These are phyloP conservation scores for Salticus scenicus DNA, from an alignment of 2,888 invertebrate genomes.

Conservation along the genomic window DNA sequence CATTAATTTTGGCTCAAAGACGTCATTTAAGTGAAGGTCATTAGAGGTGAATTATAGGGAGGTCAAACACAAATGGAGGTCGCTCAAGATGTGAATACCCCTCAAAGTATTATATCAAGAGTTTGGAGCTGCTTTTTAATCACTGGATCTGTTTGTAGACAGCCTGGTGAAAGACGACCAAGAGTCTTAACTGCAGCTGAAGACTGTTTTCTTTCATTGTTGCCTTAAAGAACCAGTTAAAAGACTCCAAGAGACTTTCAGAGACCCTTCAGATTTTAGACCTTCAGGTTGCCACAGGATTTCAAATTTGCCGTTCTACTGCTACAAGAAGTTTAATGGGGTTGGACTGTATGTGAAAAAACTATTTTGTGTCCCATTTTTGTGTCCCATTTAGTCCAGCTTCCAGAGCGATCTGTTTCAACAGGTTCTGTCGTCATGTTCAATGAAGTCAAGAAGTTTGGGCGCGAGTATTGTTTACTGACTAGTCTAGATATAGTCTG, in stretches of 20 bases:
- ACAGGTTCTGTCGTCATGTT: too few relatives aligned
- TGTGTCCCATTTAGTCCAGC: too few relatives aligned
- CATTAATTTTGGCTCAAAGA: background rate
- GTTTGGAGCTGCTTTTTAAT: background rate
- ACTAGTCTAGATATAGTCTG: too few relatives aligned
- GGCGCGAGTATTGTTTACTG: too few relatives aligned
- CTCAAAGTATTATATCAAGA: background rate
- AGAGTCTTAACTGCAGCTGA: background rate
- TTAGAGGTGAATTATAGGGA: background rate
- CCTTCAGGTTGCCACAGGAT: background rate
- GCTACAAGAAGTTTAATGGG: background rate
- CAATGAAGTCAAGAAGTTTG: too few relatives aligned
- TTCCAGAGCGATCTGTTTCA: too few relatives aligned
- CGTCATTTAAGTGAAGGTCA: background rate
- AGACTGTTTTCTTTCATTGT: too few relatives aligned
- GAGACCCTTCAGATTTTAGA: background rate
- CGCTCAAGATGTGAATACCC: background rate
- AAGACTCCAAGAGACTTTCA: too few relatives aligned
- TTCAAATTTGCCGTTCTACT: background rate
- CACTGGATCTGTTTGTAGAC: background rate
- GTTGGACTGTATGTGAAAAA: too few relatives aligned
- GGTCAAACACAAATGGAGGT: background rate
- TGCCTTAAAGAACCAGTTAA: too few relatives aligned
- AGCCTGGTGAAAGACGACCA: background rate
- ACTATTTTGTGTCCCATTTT: too few relatives aligned